Evolutionary conservation across 2,113 vertebrate species (phyloP), one percentile per base, ranked within the genome.

Genomic region (Corythaeola cristata): DNA sequence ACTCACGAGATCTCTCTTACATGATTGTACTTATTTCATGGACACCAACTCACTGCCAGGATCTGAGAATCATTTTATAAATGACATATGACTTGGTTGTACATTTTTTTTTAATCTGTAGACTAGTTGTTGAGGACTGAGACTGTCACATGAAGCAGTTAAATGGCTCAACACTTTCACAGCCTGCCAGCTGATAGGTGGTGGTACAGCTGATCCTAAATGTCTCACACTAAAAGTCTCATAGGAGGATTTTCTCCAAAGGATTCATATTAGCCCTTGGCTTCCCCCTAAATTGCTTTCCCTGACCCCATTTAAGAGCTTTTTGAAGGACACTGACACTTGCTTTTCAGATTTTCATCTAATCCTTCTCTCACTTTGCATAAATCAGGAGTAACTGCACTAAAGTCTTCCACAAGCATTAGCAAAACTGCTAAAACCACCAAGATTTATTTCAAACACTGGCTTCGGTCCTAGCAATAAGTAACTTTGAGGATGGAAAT

Each of bases 381-480:
- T 89, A 89, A 93, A 95, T 89, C 76, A 93, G 76, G 50, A 93
- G 26, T 37, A 94, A 58, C 53, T 71, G 75, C 86, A 67, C 68
- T 68, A n/a, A 94, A 76, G 73, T 59, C 85, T 95, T 80, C 64
- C 85, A 80, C 64, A 11, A 59, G 91, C 77, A 84, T 92, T 89
- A 93, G 85, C 78, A 85, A 50, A 92, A 55, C 82, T 92, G 89
- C 77, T 90, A 69, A 66, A 95, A 33, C 39, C 77, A 55, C 64
- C 10, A 44, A 91, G 93, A 93, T 93, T 90, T 85, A 95, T 92
- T 95, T 93, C 78, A 64, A 90, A 37, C 63, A 47, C 89, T 87
- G 89, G 82, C 91, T 81, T 55, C 64, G 63, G 59, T 87, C 88
- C 85, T 87, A 64, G 78, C 44, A 72, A 35, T 91, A 87, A 91